Base-by-base conservation (phyloP, 2,888 invertebrate genomes). In the Ichneumoninae sp. region DNA sequence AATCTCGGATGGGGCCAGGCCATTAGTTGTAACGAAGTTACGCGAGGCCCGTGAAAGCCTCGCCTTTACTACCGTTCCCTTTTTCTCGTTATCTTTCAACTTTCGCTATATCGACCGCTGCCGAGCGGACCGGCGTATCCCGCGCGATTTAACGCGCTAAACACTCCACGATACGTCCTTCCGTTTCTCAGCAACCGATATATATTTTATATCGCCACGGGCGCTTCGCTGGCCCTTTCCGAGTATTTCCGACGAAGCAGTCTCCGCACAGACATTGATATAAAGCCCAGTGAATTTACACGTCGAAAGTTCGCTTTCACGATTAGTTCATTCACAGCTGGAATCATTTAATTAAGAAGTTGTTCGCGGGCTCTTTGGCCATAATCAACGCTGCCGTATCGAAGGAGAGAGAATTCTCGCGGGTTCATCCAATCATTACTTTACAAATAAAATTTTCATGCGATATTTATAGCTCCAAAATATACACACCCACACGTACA, bases 1-100 rank as follows among this genome's bases (percentile, higher is more conserved):
- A 84, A 81, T 84, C 77, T 50, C 33, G 47, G 57, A 78, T 65
- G 44, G 76, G 71, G 50, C 26, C 62, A 57, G 54, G 54, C 84
- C 84, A 84, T 84, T 84, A 84, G 74, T 44, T 65, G 78, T 81
- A 81, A 84, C 78, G 52, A 78, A 81, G 81, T 84, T 84, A 84
- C 47, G 44, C 33, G 68, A 74, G 69, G 77, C 57, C 50, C 71
- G 74, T 84, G 81, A 84, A 84, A 84, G 84, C 84, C 78, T 78
- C 65, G 50, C 62, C 84, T 72, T 72, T 69, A 30, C 50, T 54
- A 70, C 60, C n/a, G 3, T 57, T 83, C 60, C 60, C 26, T 40
- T 54, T 40, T 54, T 62, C 82, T 78, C 50, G 44, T 69, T 74
- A 66, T 30, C 52, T 40, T 74, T 33, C 40, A 26, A 40, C 50